These are phyloP conservation scores for Champsocephalus gunnari DNA, from an alignment of 2,797 vertebrate genomes.

Conservation along the genomic window DNA sequence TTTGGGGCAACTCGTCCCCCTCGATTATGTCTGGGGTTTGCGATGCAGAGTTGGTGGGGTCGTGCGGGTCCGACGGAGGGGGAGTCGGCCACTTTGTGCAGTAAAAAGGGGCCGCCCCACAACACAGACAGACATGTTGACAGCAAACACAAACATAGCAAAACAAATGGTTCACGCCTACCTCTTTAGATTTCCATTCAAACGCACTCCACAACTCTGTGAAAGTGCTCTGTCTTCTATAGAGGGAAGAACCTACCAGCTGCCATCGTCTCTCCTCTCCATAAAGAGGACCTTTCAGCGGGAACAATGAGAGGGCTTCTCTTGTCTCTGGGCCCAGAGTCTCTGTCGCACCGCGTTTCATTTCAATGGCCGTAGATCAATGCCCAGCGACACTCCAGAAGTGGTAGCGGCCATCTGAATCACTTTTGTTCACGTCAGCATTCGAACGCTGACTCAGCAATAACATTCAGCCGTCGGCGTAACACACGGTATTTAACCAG, in stretches of 20 bases:
- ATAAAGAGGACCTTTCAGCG: conserved; percentile 87
- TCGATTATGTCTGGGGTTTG: conserved; percentile 76
- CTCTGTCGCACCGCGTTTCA: conserved; percentile 79
- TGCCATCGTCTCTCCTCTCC: conserved; percentile 84
- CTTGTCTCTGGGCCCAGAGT: conserved; percentile 81
- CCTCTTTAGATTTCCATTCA: conserved; percentile 90
- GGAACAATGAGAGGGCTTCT: conserved; percentile 86
- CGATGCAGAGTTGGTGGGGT: conserved; percentile 63
- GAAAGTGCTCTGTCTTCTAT: conserved; percentile 87
- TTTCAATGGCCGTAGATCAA: conserved; percentile 84
- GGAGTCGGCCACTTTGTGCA: conserved; percentile 78
- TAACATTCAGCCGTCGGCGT: conserved; percentile 32
- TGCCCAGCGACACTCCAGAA: conserved; percentile 81
- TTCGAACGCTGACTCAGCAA: conserved; percentile 64
- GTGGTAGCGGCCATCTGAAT: conserved; percentile 80
- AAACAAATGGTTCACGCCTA: conserved; percentile 91
- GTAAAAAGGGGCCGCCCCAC: conserved; percentile 82
- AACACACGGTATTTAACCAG: conserved; percentile 51
- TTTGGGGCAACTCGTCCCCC: conserved; percentile 73
- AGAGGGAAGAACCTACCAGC: conserved; percentile 89
- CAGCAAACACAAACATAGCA: conserved; percentile 91
- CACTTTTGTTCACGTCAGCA: conserved; percentile 68
- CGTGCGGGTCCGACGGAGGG: conserved; percentile 46
- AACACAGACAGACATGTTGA: conserved; percentile 89
- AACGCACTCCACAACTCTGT: conserved; percentile 87